Evolutionary conservation across 2,797 vertebrate genomes (phyloP).

Genomic region (Lithobates sylvaticus): DNA sequence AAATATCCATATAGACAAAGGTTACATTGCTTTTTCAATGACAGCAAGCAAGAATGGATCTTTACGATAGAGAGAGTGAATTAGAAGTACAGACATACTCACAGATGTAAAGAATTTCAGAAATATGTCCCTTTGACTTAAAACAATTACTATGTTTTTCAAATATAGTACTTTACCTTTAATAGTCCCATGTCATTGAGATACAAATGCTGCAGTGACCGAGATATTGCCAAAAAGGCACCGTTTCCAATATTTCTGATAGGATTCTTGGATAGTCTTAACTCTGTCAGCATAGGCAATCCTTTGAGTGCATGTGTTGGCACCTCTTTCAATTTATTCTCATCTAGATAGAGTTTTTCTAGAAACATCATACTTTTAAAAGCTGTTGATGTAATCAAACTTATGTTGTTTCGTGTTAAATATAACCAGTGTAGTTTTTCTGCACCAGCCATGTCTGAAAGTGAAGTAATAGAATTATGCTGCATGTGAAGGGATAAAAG

Average conservation of each 20-base stretch:
- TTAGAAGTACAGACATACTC: too few relatives aligned
- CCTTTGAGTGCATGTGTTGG: conserved; percentile 80
- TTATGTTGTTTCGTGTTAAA: conserved; percentile 82
- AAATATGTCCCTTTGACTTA: too few relatives aligned
- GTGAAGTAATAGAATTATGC: conserved; percentile 80
- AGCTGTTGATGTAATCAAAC: conserved; percentile 71
- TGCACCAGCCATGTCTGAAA: conserved; percentile 76
- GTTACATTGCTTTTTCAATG: too few relatives aligned
- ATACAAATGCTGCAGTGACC: conserved; percentile 87
- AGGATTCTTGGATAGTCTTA: conserved; percentile 85
- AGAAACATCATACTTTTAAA: conserved; percentile 79
- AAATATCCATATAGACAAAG: too few relatives aligned
- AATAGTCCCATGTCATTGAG: conserved; percentile 87
- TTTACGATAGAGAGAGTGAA: too few relatives aligned
- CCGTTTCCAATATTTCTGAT: conserved; percentile 77
- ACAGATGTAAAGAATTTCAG: too few relatives aligned
- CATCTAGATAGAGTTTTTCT: conserved; percentile 86
- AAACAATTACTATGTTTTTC: too few relatives aligned
- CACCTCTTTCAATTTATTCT: conserved; percentile 84
- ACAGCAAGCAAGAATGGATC: too few relatives aligned
- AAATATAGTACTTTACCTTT: conserved; percentile 72
- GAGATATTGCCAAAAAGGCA: conserved; percentile 78
- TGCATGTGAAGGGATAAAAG: conserved; percentile 90
- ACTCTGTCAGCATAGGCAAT: conserved; percentile 77
- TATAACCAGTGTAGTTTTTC: conserved; percentile 82